Evolutionary conservation across 2,113 vertebrate genomes (phyloP).

Genomic region (Notechis scutatus): DNA sequence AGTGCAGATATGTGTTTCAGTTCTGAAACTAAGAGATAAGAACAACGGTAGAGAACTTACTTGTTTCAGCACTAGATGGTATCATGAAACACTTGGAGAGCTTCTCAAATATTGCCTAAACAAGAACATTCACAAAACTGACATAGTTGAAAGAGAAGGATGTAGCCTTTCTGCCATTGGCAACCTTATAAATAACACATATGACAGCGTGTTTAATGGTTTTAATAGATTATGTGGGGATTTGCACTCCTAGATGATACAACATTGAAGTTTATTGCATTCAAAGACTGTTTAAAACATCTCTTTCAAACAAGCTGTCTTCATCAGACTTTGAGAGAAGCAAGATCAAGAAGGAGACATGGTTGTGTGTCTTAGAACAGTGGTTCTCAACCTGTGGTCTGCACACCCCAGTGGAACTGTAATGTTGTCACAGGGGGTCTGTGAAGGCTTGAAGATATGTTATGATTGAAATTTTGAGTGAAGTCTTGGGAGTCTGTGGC

Average conservation of each 20-base stretch:
- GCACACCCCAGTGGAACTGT: not conserved
- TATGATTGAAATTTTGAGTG: not conserved
- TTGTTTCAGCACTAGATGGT: not conserved
- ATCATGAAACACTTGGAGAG: not conserved
- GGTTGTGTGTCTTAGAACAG: not conserved
- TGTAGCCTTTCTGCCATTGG: not conserved
- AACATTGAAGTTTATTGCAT: not conserved
- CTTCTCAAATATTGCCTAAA: not conserved
- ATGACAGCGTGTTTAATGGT: not conserved
- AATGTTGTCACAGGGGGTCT: not conserved
- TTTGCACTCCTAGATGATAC: not conserved
- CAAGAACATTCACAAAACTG: not conserved
- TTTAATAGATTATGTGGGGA: not conserved
- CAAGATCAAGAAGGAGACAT: not conserved
- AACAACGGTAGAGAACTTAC: not conserved
- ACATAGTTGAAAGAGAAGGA: not conserved
- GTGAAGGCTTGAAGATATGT: not conserved
- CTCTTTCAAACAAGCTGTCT: not conserved
- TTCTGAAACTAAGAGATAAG: not conserved
- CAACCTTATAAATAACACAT: not conserved
- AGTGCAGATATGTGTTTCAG: not conserved
- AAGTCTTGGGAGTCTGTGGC: not conserved
- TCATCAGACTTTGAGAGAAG: not conserved
- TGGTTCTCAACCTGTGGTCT: not conserved
- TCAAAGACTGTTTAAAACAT: not conserved